phyloP scores from a whole-genome alignment of 2,113 vertebrate genomes.

The Pseudopipra pipra region DNA sequence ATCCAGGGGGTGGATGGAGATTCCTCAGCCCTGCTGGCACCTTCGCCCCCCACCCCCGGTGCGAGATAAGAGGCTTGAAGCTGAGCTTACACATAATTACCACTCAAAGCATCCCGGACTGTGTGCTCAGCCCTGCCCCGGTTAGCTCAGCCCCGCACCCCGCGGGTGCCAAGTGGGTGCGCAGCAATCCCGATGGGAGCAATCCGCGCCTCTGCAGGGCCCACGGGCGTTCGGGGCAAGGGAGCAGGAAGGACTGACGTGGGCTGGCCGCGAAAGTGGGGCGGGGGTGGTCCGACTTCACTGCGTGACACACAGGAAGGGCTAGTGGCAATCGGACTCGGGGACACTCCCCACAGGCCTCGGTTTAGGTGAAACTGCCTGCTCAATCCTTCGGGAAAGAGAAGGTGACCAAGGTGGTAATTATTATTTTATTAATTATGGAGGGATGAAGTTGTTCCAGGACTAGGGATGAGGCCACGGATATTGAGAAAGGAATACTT shows the following conservation, averaged over 20 bases:
- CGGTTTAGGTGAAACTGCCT: background rate
- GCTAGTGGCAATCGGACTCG: background rate
- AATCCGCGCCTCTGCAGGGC: background rate
- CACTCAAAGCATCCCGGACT: background rate
- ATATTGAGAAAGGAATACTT: background rate
- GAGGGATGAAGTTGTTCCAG: background rate
- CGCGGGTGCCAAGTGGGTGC: background rate
- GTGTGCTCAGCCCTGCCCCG: background rate
- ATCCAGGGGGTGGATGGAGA: background rate
- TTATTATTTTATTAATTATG: slow-evolving; percentile 22
- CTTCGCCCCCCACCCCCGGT: background rate
- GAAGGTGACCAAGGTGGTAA: background rate
- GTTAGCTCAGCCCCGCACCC: background rate
- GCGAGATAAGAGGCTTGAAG: slow-evolving; percentile 19
- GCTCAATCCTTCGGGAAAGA: background rate
- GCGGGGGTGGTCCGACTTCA: background rate
- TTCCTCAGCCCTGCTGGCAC: background rate
- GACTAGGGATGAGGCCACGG: background rate
- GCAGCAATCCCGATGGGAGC: background rate
- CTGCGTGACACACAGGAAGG: background rate
- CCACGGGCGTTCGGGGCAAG: background rate
- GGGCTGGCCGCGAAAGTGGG: background rate
- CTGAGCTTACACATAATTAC: background rate
- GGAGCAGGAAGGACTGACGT: background rate
- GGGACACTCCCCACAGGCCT: background rate